Evolutionary conservation across 2,797 vertebrate species (phyloP).

Genomic region (Ptychadena robeensis): DNA sequence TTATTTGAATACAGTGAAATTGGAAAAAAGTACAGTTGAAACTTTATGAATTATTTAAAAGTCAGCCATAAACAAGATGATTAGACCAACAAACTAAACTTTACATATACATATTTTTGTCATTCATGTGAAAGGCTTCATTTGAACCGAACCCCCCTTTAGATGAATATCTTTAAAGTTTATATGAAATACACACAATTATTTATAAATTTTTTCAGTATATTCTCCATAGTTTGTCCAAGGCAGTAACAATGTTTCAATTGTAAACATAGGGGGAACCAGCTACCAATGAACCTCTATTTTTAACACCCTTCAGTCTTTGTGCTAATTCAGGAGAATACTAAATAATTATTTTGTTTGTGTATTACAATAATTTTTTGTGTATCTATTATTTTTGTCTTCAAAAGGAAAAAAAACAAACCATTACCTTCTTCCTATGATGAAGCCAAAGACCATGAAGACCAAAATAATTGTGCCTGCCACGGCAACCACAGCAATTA

Average conservation of each 20-base stretch:
- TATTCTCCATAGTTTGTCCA: too few relatives aligned
- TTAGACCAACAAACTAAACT: neutral
- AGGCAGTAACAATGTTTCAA: neutral
- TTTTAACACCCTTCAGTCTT: neutral
- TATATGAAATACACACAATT: too few relatives aligned
- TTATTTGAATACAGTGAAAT: neutral
- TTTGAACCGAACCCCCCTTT: too few relatives aligned
- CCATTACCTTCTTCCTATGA: slow-evolving; percentile 96
- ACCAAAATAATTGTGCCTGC: slow-evolving; percentile 98
- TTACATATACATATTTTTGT: neutral
- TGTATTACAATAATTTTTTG: neutral
- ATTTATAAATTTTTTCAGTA: too few relatives aligned
- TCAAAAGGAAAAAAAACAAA: neutral
- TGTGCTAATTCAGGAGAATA: neutral
- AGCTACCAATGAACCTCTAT: neutral
- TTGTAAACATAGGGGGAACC: neutral
- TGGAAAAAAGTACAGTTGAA: neutral
- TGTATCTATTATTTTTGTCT: neutral
- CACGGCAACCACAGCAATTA: slow-evolving; percentile 97
- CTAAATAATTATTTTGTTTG: neutral
- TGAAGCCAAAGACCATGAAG: slow-evolving; percentile 99
- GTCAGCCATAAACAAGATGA: too few relatives aligned
- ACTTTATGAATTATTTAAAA: too few relatives aligned
- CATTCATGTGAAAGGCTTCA: neutral
- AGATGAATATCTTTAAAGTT: too few relatives aligned